phyloP scores from a whole-genome alignment of 1,140 invertebrate species.

The Papilio dardanus region DNA sequence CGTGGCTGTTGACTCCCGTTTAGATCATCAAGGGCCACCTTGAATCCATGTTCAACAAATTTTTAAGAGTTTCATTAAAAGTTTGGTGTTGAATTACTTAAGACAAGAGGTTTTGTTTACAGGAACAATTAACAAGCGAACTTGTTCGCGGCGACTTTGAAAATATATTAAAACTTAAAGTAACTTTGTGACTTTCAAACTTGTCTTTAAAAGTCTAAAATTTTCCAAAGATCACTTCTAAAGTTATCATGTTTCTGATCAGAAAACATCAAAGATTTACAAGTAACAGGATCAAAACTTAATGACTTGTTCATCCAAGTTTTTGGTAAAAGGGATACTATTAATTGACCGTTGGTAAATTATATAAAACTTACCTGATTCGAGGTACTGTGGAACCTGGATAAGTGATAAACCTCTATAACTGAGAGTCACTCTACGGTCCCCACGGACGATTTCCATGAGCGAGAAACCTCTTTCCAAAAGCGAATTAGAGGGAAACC shows the following conservation, averaged over 20 bases:
- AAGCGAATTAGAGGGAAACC: no score
- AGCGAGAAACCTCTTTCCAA: no score
- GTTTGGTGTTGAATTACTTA: neutral
- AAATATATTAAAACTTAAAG: slow-evolving; percentile 1
- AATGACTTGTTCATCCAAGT: neutral
- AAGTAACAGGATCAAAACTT: neutral
- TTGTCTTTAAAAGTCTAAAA: neutral
- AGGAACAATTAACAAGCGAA: slow-evolving; percentile 14
- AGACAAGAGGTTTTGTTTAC: slow-evolving; percentile 26
- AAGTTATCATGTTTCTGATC: neutral
- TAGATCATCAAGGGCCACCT: neutral
- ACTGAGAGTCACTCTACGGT: no score
- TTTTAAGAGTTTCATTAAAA: slow-evolving; percentile 7
- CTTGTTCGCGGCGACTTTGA: neutral
- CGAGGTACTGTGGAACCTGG: no score
- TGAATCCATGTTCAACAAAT: neutral
- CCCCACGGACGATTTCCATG: no score
- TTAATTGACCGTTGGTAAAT: no score
- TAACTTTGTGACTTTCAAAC: slow-evolving; percentile 4
- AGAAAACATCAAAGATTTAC: neutral
- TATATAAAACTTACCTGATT: no score
- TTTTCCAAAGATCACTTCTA: neutral
- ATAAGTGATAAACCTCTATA: no score
- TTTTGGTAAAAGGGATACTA: neutral
- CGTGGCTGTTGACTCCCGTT: neutral